Conservation (phyloP, 1,140 invertebrate species). For the Drosophila watanabei region DNA sequence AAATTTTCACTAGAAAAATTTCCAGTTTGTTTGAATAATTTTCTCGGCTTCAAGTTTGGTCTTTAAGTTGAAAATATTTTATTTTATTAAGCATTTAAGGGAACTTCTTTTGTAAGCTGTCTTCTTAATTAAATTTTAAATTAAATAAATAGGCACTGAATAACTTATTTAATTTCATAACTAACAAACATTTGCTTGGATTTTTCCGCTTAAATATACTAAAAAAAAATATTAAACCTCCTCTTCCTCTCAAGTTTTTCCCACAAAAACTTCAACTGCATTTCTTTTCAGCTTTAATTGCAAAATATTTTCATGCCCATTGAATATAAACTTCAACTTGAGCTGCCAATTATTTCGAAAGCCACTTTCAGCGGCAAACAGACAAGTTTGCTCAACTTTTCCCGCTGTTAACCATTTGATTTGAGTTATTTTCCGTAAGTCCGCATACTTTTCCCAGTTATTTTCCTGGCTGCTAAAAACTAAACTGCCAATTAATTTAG, state of each 20-base stretch:
- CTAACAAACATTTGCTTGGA: no score
- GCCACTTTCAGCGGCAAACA: conserved; percentile 4
- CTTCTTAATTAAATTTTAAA: no score
- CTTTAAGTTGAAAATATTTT: background rate
- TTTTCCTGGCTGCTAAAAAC: conserved; percentile 5
- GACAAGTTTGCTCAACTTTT: conserved; percentile 5
- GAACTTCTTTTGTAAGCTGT: no score
- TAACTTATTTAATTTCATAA: no score
- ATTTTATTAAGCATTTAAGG: background rate
- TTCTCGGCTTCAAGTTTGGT: background rate
- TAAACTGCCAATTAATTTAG: conserved; percentile 20
- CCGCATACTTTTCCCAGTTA: background rate
- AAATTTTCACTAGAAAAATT: conserved; percentile 3
- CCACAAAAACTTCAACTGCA: background rate
- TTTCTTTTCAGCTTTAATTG: background rate
- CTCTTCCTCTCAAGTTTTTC: background rate
- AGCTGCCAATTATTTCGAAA: conserved; percentile 34
- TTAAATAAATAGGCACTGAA: no score
- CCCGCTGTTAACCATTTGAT: background rate
- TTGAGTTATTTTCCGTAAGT: background rate
- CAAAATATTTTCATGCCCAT: background rate
- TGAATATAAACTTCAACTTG: conserved; percentile 6
- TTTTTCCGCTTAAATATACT: background rate
- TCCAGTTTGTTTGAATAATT: background rate
- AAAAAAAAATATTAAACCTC: background rate